These are phyloP conservation scores for Rotaria macrura DNA, from an alignment of 2,888 invertebrate genomes.

Conservation along the genomic window DNA sequence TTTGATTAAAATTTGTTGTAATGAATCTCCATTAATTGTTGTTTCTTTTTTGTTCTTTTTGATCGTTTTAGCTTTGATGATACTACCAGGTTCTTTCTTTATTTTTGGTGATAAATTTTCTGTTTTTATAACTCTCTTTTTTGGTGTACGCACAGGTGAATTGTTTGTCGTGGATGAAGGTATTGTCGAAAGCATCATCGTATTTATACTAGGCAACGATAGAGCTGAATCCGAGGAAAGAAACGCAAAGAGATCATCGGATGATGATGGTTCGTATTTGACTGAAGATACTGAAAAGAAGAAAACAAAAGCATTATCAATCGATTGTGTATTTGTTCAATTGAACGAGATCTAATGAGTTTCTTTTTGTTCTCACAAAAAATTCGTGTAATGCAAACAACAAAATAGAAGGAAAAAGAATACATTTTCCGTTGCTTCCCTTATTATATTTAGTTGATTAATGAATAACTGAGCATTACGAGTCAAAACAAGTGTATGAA, in stretches of 20 bases:
- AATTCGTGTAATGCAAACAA: too few relatives aligned
- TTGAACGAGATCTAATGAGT: too few relatives aligned
- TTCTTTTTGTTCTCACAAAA: too few relatives aligned
- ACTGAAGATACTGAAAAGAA: background rate
- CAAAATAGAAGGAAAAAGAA: too few relatives aligned
- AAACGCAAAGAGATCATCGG: background rate
- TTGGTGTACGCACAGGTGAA: background rate
- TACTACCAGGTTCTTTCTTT: background rate
- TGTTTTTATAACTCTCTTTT: background rate
- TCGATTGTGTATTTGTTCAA: too few relatives aligned
- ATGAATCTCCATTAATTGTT: background rate
- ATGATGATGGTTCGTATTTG: background rate
- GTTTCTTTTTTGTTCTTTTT: background rate
- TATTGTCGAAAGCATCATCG: background rate
- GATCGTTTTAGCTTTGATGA: background rate
- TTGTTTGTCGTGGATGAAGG: background rate
- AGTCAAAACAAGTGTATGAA: too few relatives aligned
- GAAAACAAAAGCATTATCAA: background rate
- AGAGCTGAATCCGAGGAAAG: background rate
- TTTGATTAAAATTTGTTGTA: conserved; percentile 5
- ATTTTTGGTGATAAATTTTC: background rate
- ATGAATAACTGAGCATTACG: background rate
- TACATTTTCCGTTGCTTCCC: too few relatives aligned
- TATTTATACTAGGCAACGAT: conserved; percentile 16
- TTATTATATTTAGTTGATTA: background rate